Base-by-base conservation (phyloP, 2,113 vertebrate genomes). In the Gnathonemus longibarbis region DNA sequence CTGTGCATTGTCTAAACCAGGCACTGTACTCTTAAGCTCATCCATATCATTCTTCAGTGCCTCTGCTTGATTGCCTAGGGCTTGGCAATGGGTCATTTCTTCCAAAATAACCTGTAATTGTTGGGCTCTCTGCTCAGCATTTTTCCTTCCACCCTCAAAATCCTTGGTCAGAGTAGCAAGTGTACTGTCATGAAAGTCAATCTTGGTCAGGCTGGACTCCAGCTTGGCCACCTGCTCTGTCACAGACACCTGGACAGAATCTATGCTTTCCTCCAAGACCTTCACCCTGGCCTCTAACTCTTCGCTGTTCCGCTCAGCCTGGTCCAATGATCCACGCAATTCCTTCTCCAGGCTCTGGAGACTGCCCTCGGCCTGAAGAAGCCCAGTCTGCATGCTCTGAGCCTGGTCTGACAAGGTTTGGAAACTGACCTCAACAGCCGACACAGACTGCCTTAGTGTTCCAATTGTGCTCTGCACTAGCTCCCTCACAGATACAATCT, bases 401-500 rank as follows among this genome's bases (percentile, higher is more conserved):
- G 96, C 91, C 90, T 95, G 95, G 88, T 94, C 93, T 0, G 94
- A 95, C 39, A 98, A 88, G 46, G 45, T 92, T 88, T 94, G 90
- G 58, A 97, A 90, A 1, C 90, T 92, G 24, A 93, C 91, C 93
- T 97, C 96, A 0, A 95, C 91, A 49, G 52, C 91, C 8, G 96
- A 92, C 49, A 98, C 89, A 19, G 96, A 95, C 92, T 96, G 91
- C 24, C 92, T 96, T 84, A 99, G 95, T 58, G 92, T 93, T n/a
- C 96, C 96, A 9, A 96, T 86, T 1, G 95, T 95, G 66, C 96
- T 95, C 17, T 96, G 96, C 0, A 97, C 94, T 2, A 94, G 93
- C 58, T 95, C 95, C 93, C 97, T 96, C 92, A 98, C 95, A 1
- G 94, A 93, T 88, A 97, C 94, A 1, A 98, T 95, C 91, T 98